These are phyloP conservation scores for Mesorhabditis belari DNA, from an alignment of 2,888 invertebrate genomes.

Conservation along the genomic window DNA sequence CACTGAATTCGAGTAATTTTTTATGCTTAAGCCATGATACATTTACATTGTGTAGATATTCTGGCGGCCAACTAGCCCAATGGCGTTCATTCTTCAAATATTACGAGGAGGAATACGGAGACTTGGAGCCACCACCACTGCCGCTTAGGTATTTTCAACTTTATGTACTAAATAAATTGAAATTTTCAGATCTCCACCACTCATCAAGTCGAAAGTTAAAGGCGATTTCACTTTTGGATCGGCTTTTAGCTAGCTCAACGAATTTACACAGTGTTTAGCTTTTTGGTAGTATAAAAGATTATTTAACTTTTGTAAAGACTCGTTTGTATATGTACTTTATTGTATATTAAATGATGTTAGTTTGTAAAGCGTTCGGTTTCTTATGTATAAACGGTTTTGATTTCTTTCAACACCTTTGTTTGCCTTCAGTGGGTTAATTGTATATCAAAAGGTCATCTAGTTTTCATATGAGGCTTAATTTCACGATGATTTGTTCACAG, in stretches of 20 bases:
- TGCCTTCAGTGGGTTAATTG: no score
- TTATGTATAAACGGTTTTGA: no score
- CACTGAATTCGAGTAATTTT: conserved; percentile 53
- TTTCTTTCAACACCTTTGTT: no score
- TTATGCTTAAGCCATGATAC: conserved; percentile 15
- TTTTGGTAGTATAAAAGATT: no score
- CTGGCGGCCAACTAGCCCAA: conserved; percentile 41
- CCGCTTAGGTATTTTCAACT: conserved; percentile 27
- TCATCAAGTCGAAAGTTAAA: conserved; percentile 6
- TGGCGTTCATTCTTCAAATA: conserved; percentile 39
- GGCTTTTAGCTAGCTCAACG: not conserved
- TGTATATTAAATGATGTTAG: no score
- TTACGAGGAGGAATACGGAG: conserved; percentile 45
- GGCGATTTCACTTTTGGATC: conserved; percentile 2
- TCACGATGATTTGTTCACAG: no score
- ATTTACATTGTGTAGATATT: not conserved
- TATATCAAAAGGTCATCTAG: no score
- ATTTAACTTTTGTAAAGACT: no score
- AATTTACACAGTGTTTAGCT: no score
- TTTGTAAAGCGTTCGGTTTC: no score
- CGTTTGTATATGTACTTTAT: no score
- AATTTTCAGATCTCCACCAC: conserved; percentile 13
- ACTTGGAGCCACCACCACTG: conserved; percentile 39
- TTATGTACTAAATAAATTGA: not conserved
- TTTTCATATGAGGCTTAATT: no score